Percentiles rank a stretch among this genome's conserved stretches.
Evolutionary conservation across 2,113 vertebrate species (phyloP).

Genomic region (Onychorhynchus coronatus): DNA sequence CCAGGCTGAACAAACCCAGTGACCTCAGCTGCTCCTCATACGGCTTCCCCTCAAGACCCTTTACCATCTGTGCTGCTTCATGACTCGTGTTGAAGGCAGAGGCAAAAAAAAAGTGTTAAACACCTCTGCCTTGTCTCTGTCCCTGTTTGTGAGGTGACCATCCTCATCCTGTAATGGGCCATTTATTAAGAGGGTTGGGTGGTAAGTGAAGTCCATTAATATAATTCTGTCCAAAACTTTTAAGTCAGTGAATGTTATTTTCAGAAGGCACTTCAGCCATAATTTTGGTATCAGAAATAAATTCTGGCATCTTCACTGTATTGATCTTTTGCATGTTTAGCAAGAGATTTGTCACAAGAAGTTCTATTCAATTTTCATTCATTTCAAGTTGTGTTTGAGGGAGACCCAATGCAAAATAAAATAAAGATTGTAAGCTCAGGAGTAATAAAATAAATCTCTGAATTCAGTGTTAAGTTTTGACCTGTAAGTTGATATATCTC

Average conservation of each 20-base stretch:
- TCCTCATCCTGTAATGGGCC: neutral
- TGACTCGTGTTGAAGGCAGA: neutral
- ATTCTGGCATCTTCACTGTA: neutral
- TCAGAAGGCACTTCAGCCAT: neutral
- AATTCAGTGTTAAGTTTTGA: neutral
- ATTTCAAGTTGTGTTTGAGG: neutral
- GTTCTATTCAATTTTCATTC: neutral
- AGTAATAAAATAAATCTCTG: constrained; percentile 9
- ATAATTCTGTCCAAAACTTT: neutral
- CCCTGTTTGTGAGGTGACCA: neutral
- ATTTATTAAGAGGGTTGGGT: neutral
- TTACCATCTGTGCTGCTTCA: neutral
- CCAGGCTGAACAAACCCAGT: neutral
- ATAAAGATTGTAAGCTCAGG: neutral
- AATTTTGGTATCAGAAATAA: neutral
- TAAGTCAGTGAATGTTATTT: neutral
- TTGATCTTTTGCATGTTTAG: neutral
- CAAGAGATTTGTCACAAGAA: neutral
- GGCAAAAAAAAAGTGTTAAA: neutral
- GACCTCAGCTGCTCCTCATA: neutral
- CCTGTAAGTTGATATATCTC: neutral
- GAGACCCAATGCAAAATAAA: neutral
- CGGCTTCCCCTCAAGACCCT: neutral
- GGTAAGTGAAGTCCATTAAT: neutral
- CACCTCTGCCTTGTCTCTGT: neutral